These are phyloP conservation scores for Campylomormyrus tamandua DNA, from an alignment of 2,113 vertebrate species.

Conservation along the genomic window DNA sequence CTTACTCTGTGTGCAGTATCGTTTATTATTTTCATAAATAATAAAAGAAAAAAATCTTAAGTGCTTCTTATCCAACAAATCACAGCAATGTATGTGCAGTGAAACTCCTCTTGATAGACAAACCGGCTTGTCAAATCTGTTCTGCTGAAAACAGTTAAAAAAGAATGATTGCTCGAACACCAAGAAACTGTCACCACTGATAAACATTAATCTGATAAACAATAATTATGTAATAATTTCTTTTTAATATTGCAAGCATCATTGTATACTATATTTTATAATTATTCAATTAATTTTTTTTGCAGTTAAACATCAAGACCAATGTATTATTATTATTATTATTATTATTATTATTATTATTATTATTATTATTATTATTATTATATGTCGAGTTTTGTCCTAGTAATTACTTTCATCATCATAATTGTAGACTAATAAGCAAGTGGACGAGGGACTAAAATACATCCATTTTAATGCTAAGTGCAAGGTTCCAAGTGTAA, in stretches of 20 bases:
- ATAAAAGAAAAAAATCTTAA: constrained; percentile 31
- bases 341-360: too few species aligned
- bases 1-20: constrained; percentile 55
- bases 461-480: background rate
- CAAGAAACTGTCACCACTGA: background rate
- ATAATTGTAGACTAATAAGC: background rate
- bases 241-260: background rate
- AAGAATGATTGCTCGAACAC: background rate
- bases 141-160: background rate
- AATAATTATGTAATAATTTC: background rate
- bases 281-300: constrained; percentile 14
- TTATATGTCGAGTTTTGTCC: background rate
- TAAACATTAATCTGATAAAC: background rate
- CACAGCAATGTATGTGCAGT: constrained; percentile 40
- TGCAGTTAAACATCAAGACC: background rate
- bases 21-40: constrained; percentile 53
- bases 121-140: background rate
- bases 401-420: background rate
- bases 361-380: background rate
- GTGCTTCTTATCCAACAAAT: constrained; percentile 50
- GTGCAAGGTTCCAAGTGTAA: constrained; percentile 30
- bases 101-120: constrained; percentile 39
- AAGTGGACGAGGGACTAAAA: background rate
- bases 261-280: background rate
- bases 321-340: background rate